Percentiles rank a stretch among this genome's conserved stretches.
phyloP scores from a whole-genome alignment of 2,797 vertebrate genomes.

The Gastrophryne carolinensis region DNA sequence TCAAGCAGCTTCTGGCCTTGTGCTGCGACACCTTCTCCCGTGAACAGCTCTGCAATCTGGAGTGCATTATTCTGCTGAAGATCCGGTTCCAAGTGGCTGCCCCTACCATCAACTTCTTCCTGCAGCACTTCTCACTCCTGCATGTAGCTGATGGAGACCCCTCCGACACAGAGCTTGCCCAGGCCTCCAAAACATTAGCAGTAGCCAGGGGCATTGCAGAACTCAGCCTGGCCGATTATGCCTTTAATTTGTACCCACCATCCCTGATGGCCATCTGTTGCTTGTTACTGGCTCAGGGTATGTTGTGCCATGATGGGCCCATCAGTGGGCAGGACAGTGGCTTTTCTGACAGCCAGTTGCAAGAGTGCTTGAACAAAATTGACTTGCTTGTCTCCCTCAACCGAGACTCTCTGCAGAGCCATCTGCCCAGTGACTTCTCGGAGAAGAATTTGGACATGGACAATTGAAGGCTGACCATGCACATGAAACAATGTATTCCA shows the following conservation, averaged over 20 bases:
- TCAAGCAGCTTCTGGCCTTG: conserved; percentile 82
- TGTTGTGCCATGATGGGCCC: conserved; percentile 60
- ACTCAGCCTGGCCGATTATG: conserved; percentile 88
- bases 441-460: conserved; percentile 51
- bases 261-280: conserved; percentile 83
- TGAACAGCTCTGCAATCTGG: conserved; percentile 89
- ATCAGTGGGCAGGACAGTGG: conserved; percentile 58
- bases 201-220: conserved; percentile 79
- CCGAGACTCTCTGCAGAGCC: conserved; percentile 64
- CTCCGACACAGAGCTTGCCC: conserved; percentile 10
- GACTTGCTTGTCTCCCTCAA: conserved; percentile 83
- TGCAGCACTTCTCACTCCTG: conserved; percentile 78
- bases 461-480: conserved; percentile 18
- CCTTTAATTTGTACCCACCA: conserved; percentile 81
- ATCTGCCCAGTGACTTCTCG: conserved; percentile 58
- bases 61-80: conserved; percentile 83
- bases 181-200: conserved; percentile 61
- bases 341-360: conserved; percentile 60
- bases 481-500: too few relatives aligned
- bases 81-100: conserved; percentile 80
- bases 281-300: conserved; percentile 73
- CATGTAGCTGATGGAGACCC: conserved; percentile 53
- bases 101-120: conserved; percentile 86
- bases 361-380: conserved; percentile 79
- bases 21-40: conserved; percentile 84